Percentiles rank a stretch among this genome's conserved stretches.
Evolutionary conservation across 2,888 invertebrate genomes (phyloP).

Genomic region (Leptinotarsa haldemani): DNA sequence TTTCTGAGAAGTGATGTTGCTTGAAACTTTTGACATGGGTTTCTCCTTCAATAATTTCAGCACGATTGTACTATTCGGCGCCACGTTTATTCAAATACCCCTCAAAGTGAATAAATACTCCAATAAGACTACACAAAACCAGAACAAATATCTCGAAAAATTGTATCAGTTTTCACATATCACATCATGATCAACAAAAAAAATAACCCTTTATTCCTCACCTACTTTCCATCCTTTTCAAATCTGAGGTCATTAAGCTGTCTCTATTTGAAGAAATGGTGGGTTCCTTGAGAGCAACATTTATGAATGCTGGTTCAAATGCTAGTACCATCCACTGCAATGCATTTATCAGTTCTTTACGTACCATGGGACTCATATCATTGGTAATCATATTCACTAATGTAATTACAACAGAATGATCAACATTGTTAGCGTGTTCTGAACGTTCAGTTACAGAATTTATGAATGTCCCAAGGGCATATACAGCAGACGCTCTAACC

Average conservation of each 20-base stretch:
- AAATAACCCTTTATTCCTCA: conserved; percentile 36
- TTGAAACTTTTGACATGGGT: no score
- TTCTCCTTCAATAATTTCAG: no score
- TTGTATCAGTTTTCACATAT: background rate
- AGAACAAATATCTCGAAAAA: no score
- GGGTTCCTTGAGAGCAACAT: conserved; percentile 76
- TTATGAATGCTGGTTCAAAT: conserved; percentile 89
- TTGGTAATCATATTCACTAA: conserved; percentile 80
- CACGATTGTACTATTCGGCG: no score
- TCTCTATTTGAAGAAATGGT: conserved; percentile 58
- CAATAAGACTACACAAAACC: no score
- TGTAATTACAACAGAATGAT: conserved; percentile 91
- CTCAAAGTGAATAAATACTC: no score
- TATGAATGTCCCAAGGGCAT: conserved; percentile 94
- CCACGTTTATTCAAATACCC: no score
- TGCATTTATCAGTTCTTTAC: conserved; percentile 88
- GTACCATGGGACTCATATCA: conserved; percentile 88
- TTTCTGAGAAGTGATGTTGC: no score
- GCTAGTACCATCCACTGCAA: conserved; percentile 86
- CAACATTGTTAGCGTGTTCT: conserved; percentile 94
- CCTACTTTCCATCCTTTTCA: conserved; percentile 61
- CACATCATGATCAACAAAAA: background rate
- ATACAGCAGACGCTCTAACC: conserved; percentile 93
- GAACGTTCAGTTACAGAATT: conserved; percentile 85
- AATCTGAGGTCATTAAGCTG: conserved; percentile 46